Conservation (phyloP, 2,113 vertebrate species). For the Leptosomus discolor region DNA sequence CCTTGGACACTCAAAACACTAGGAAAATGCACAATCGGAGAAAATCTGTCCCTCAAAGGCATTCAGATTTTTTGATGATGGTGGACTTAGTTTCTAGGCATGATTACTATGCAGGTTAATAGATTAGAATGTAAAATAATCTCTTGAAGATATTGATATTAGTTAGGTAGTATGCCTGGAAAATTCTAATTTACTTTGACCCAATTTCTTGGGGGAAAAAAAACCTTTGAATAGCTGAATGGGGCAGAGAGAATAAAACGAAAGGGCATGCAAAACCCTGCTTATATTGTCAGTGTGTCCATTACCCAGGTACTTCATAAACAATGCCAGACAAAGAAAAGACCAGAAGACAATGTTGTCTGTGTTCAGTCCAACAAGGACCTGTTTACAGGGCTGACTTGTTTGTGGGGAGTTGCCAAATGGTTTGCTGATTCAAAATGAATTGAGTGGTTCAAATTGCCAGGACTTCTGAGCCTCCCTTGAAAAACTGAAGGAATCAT, state of each 20-base stretch:
- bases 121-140: not conserved
- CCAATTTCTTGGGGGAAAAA: not conserved
- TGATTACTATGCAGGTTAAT: not conserved
- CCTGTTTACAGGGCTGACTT: not conserved
- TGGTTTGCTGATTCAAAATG: not conserved
- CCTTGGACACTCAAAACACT: not conserved
- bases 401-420: not conserved
- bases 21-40: not conserved
- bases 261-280: not conserved
- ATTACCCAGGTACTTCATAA: not conserved
- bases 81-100: not conserved
- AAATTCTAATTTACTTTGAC: not conserved
- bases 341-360: not conserved
- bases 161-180: not conserved
- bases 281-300: not conserved
- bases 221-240: not conserved
- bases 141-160: not conserved
- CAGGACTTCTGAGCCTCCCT: not conserved
- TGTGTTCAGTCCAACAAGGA: not conserved
- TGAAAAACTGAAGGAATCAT: not conserved
- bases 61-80: no score
- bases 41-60: not conserved
- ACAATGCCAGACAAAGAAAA: not conserved
- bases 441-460: not conserved
- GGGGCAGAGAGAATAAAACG: not conserved